Evolutionary conservation across 2,888 invertebrate genomes (phyloP).

Genomic region (Eugnorisma glareosa): DNA sequence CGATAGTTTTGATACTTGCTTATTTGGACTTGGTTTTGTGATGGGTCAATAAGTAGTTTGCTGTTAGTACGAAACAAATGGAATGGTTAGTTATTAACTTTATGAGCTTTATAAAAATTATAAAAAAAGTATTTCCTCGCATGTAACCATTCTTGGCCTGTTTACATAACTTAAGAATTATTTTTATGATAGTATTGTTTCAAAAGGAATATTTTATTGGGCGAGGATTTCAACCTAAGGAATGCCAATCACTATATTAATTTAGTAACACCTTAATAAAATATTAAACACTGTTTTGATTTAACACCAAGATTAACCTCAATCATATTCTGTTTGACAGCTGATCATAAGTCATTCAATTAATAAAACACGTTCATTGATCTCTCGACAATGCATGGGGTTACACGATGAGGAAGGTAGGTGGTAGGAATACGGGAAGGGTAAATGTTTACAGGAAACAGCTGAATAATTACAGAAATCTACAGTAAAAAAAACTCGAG

Average conservation of each 20-base stretch:
- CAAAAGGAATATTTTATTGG: not conserved
- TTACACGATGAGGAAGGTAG: conserved; percentile 4
- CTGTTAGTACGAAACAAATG: not conserved
- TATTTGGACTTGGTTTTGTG: not conserved
- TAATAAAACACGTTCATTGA: conserved; percentile 1
- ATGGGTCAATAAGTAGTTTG: not conserved
- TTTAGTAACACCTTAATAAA: not conserved
- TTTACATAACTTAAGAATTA: too few species aligned
- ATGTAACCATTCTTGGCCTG: not conserved
- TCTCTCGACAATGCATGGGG: too few species aligned
- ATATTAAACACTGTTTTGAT: conserved; percentile 3
- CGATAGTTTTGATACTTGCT: conserved; percentile 65
- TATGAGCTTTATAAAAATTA: not conserved
- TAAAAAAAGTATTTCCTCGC: not conserved
- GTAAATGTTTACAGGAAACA: not conserved
- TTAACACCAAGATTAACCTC: conserved; percentile 12
- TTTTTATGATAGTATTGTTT: not conserved
- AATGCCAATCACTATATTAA: conserved; percentile 4
- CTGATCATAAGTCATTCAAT: conserved; percentile 7
- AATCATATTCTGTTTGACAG: conserved; percentile 18
- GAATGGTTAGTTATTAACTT: not conserved
- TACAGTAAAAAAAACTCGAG: not conserved
- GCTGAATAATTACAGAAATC: not conserved
- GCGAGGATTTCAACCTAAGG: not conserved
- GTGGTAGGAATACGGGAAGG: not conserved